Conservation (phyloP, 1,140 invertebrate species). For the Drosophila teissieri region DNA sequence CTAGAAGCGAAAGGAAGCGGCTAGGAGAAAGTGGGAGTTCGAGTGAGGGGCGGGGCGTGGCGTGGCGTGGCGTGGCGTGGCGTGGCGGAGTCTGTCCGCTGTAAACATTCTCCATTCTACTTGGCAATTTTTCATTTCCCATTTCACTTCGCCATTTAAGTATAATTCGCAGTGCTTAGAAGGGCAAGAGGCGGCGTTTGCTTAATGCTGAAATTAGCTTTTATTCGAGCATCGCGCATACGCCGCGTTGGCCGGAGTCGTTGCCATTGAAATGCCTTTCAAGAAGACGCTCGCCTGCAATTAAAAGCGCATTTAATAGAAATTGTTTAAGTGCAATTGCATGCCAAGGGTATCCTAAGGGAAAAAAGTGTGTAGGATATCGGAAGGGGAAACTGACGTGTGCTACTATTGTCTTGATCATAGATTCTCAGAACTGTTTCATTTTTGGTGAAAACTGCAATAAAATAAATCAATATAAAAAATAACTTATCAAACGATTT, state of each 20-base stretch:
- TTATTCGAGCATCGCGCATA: conserved; percentile 37
- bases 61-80: conserved; percentile 6
- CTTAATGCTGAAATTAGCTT: conserved; percentile 54
- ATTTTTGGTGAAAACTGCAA: too few species aligned
- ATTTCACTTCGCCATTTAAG: conserved; percentile 43
- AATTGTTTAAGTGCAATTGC: conserved; percentile 61
- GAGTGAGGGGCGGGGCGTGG: conserved; percentile 5
- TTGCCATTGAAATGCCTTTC: conserved; percentile 52
- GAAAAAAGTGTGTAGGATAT: conserved; percentile 18
- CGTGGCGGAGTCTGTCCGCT: conserved; percentile 10
- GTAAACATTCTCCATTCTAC: conserved; percentile 50
- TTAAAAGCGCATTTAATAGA: conserved; percentile 70
- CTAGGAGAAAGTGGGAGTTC: conserved; percentile 28
- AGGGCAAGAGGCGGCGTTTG: conserved; percentile 31
- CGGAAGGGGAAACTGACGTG: too few species aligned
- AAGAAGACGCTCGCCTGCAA: conserved; percentile 46
- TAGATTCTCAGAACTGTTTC: too few species aligned
- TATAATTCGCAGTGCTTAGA: conserved; percentile 31
- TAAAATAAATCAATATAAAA: too few species aligned
- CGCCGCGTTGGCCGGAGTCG: conserved; percentile 31
- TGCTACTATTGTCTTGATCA: neutral
- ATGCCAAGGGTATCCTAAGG: conserved; percentile 44
- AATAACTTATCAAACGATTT: too few species aligned
- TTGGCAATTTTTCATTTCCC: conserved; percentile 64
- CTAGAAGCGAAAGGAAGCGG: neutral